These are phyloP conservation scores for Heliopora coerulea DNA, from an alignment of 92 coral and sea anemone species.

Conservation along the genomic window DNA sequence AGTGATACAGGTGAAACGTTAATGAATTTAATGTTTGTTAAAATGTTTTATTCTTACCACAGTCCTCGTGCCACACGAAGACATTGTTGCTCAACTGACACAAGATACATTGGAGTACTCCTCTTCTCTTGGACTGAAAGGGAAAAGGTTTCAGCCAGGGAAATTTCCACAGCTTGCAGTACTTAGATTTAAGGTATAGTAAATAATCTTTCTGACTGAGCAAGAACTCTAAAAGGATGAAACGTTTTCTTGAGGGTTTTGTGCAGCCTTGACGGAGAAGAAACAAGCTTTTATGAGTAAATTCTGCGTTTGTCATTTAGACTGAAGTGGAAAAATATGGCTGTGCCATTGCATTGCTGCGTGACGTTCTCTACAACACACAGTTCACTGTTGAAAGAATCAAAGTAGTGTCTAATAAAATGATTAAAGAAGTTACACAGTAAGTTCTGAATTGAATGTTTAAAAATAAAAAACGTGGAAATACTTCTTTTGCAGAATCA, in stretches of 20 bases:
- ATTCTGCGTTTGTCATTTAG: constrained; percentile 28
- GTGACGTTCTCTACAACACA: constrained; percentile 73
- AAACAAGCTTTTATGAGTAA: background rate
- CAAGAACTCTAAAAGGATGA: background rate
- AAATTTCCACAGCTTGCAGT: constrained; percentile 76
- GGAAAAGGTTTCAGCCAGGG: constrained; percentile 74
- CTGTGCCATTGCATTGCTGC: constrained; percentile 75
- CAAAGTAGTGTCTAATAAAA: constrained; percentile 87
- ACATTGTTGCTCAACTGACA: constrained; percentile 81
- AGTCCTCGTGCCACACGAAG: constrained; percentile 79
- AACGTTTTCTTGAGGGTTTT: background rate
- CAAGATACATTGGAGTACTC: constrained; percentile 76
- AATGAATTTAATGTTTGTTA: background rate
- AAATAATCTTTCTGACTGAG: background rate
- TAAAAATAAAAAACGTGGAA: too few relatives aligned
- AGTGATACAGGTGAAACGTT: background rate
- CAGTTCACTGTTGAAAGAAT: constrained; percentile 85
- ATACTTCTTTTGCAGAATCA: too few relatives aligned
- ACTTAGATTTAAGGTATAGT: constrained; percentile 80
- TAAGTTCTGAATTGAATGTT: too few relatives aligned
- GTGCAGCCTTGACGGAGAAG: background rate
- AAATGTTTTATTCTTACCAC: background rate
- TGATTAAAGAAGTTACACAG: constrained; percentile 98
- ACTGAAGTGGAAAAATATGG: constrained; percentile 84
- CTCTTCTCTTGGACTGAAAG: constrained; percentile 67